Base-by-base conservation (phyloP, 2,113 vertebrate species). In the Pipa parva region DNA sequence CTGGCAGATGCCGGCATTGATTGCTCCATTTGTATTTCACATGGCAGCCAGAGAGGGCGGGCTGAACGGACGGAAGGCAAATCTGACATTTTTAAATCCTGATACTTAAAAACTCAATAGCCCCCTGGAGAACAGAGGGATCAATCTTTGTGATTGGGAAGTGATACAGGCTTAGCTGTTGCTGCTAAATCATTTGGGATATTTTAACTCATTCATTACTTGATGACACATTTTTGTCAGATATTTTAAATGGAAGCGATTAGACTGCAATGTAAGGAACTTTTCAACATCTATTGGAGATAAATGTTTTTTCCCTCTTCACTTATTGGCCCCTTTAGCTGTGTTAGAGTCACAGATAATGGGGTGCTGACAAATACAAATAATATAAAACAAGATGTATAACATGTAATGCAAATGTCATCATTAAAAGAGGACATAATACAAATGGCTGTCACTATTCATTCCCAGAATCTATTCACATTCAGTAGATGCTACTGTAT, bases 71-170 rank as follows among this genome's bases (percentile, higher is more conserved):
- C 46, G 11, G 20, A 60, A 63, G 69, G 72, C 65, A 66, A 65
- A 72, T 76, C 64, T 78, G 79, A 80, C 79, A 75, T 74, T 77
- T 78, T 63, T 48, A 75, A 76, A 72, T 66, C 59, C 68, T 71
- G 72, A 69, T 74, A 61, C 71, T 76, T 76, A 51, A 71, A 57
- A 49, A 54, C 78, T 80, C 75, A 57, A 80, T 75, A n/a, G 65
- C 51, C 27, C 71, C 45, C 39, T 49, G 1, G 56, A 75, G 75
- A 74, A 36, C 37, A 37, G 49, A 18, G 64, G 66, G 66, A 69
- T 69, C 66, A 69, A 69, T 69, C 66, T 69, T 69, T 69, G 57
- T 60, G 66, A 69, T 69, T 69, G 66, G 66, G 66, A 69, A 69
- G 66, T 48, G 57, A 69, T 60, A 57, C 46, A 17, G 57, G 66